Percentiles rank a stretch among this genome's conserved stretches.
Evolutionary conservation across 2,113 vertebrate species (phyloP).

Genomic region (Tympanuchus pallidicinctus): DNA sequence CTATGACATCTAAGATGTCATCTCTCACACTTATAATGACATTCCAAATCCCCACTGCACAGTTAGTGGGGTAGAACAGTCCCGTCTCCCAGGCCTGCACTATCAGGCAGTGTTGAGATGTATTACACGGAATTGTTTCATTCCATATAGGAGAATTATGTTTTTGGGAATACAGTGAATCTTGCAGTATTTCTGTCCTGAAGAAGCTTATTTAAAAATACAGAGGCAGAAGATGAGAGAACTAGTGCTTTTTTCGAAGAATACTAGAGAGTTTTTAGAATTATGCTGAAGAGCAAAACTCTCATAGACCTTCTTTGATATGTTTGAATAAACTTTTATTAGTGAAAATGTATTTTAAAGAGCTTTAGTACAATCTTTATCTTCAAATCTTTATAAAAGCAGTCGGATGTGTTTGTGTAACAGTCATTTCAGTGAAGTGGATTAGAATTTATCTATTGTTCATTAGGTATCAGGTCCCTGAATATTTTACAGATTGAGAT

Average conservation of each 20-base stretch:
- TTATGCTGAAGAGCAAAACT: neutral
- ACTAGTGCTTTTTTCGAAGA: neutral
- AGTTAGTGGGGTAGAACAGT: neutral
- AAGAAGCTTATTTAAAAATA: neutral
- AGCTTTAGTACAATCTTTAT: neutral
- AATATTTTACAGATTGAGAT: neutral
- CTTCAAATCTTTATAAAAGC: neutral
- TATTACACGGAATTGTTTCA: accelerated
- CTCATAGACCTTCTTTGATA: neutral
- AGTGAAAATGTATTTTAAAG: neutral
- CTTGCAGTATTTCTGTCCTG: neutral
- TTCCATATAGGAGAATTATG: accelerated
- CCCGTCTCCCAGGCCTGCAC: neutral
- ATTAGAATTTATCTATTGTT: neutral
- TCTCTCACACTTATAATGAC: neutral
- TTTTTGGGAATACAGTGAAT: neutral
- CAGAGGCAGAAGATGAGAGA: neutral
- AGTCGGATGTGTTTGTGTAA: neutral
- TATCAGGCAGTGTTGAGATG: neutral
- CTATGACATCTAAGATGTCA: neutral
- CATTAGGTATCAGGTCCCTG: neutral
- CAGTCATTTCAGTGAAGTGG: neutral
- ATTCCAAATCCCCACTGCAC: neutral
- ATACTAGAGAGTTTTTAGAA: neutral
- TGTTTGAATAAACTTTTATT: neutral